Base-by-base conservation (phyloP, 2,888 invertebrate genomes). In the Adela reaumurella region DNA sequence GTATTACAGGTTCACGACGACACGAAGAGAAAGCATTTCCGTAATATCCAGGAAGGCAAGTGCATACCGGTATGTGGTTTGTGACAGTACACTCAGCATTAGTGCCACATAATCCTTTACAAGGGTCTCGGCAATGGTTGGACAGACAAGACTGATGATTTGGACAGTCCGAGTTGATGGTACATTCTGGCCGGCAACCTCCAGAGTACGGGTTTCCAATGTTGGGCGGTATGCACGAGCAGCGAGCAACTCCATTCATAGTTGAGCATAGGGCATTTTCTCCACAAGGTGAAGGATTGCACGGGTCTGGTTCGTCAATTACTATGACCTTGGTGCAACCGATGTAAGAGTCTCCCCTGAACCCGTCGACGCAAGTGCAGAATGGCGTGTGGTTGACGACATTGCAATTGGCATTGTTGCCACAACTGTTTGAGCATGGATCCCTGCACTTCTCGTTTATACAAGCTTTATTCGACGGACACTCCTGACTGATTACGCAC, bases 21-120 rank as follows among this genome's bases (percentile, higher is more conserved):
- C 92, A 93, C 4, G 89, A 86, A 16, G 84, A 84, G 63, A 92
- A 92, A 44, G 94, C 92, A 82, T 94, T 90, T 10, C 94, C 94
- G 55, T 86, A 83, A 58, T 85, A 88, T 20, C 91, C 91, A 53
- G 81, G 82, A 24, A 84, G 72, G 59, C 94, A 94, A 41, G 88
- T 84, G 62, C 94, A 94, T 6, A 87, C 84, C 17, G 94, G 92
- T 51, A 92, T 80, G 60, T 94, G 94, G 62, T 90, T 91, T 2
- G 87, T 84, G 0, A 92, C 92, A 28, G 82, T 80, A 62, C 94
- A 94, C 66, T 90, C 87, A 8, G 94, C 90, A 59, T 92, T 91
- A 1, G 84, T 66, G 3, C 93, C 94, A 61, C 94, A 94, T 47
- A 90, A 81, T 49, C 92, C 92, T 52, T 85, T 87, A 60, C 93